Evolutionary conservation across 2,797 vertebrate species (phyloP).

Genomic region (Anguilla marmorata): DNA sequence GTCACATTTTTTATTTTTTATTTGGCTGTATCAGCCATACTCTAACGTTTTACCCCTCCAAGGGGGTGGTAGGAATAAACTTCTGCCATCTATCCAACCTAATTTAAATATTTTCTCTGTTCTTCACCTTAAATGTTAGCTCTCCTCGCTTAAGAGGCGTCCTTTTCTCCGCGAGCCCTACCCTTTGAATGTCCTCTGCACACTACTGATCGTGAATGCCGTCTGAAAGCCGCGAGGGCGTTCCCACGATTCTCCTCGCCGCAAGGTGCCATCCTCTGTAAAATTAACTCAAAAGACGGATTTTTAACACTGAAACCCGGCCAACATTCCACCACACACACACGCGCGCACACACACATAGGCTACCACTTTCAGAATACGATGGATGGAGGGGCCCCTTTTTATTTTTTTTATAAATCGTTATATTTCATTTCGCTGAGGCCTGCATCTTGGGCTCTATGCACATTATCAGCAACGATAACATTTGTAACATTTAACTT

Average conservation of each 20-base stretch:
- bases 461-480: not conserved
- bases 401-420: not conserved
- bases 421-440: not conserved
- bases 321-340: not conserved
- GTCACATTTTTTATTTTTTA: not conserved
- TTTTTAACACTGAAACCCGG: constrained; percentile 10
- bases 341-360: not conserved
- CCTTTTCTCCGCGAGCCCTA: constrained; percentile 19
- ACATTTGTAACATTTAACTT: not conserved
- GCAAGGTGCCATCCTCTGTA: constrained; percentile 62
- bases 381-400: not conserved
- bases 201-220: constrained; percentile 42
- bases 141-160: not conserved
- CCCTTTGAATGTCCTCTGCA: constrained; percentile 37
- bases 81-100: not conserved
- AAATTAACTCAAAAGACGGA: constrained; percentile 13
- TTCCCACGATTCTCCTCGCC: constrained; percentile 71
- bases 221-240: constrained; percentile 64
- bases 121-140: constrained; percentile 28
- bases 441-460: not conserved
- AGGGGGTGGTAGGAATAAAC: not conserved
- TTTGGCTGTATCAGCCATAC: not conserved
- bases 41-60: not conserved
- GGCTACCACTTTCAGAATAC: not conserved
- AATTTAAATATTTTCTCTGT: constrained; percentile 15